These are phyloP conservation scores for Tachysurus vachellii DNA, from an alignment of 2,113 vertebrate genomes.

Conservation along the genomic window DNA sequence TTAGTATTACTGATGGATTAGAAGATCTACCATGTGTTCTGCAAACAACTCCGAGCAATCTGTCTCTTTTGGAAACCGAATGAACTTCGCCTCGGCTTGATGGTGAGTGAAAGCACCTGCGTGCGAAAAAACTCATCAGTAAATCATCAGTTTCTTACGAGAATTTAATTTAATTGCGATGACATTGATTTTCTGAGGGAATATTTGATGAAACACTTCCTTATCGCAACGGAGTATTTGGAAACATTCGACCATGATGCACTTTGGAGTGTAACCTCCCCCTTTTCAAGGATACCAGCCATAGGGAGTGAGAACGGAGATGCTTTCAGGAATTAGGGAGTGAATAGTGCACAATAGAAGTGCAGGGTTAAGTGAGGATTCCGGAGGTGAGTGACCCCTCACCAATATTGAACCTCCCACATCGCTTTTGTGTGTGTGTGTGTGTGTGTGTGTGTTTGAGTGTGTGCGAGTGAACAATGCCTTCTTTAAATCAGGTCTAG, in stretches of 20 bases:
- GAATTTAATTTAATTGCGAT: not conserved
- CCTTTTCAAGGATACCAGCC: constrained; percentile 8
- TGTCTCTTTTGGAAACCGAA: not conserved
- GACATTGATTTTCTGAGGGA: not conserved
- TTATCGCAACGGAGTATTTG: not conserved
- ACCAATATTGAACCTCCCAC: constrained; percentile 27
- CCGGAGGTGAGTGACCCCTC: constrained; percentile 45
- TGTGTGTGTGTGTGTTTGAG: not conserved
- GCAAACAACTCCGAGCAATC: not conserved
- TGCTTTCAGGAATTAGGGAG: constrained; percentile 30
- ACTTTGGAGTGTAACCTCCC: constrained; percentile 17
- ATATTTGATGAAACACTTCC: constrained; percentile 5
- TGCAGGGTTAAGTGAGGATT: constrained; percentile 46
- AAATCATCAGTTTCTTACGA: not conserved
- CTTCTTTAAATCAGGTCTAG: not conserved
- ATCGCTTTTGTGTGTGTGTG: constrained; percentile 17
- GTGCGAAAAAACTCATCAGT: not conserved
- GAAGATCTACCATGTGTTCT: not conserved
- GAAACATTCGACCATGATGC: not conserved
- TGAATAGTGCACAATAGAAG: constrained; percentile 44
- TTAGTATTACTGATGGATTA: not conserved
- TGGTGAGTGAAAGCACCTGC: not conserved
- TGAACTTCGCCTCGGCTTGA: not conserved
- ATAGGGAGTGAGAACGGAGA: constrained; percentile 26
- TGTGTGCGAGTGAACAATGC: not conserved